A percentile compares a stretch with the other conserved stretches of the same genome.
phyloP scores from a whole-genome alignment of 2,888 invertebrate species.

The Euspilapteryx auroguttella region DNA sequence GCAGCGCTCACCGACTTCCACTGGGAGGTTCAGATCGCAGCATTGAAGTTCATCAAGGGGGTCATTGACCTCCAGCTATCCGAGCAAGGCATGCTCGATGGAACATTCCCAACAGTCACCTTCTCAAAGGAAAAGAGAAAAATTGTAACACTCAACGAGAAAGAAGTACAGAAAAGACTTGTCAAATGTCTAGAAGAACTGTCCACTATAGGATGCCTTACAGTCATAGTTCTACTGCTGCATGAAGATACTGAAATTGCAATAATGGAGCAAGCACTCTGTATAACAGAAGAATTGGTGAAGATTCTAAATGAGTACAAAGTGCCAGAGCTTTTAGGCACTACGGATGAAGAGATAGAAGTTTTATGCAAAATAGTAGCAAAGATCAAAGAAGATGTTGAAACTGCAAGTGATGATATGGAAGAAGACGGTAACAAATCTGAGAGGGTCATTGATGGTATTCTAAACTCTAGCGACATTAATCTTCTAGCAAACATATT shows the following conservation, averaged over 20 bases:
- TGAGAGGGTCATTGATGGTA: constrained; percentile 66
- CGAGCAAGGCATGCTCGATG: constrained; percentile 84
- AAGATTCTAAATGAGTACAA: constrained; percentile 60
- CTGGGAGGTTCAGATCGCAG: constrained; percentile 79
- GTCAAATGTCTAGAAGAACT: constrained; percentile 68
- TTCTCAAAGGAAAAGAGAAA: constrained; percentile 79
- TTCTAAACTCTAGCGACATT: constrained; percentile 64
- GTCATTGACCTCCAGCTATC: constrained; percentile 66
- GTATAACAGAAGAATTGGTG: constrained; percentile 53
- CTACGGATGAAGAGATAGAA: constrained; percentile 12
- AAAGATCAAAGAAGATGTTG: constrained; percentile 19
- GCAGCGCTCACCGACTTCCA: constrained; percentile 73
- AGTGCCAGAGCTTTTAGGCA: constrained; percentile 28
- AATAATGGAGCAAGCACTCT: constrained; percentile 65
- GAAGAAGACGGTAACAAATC: constrained; percentile 13
- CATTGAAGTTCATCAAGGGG: constrained; percentile 72
- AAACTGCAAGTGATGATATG: constrained; percentile 10
- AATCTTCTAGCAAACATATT: constrained; percentile 65
- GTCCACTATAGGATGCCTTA: constrained; percentile 69
- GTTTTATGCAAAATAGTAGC: constrained; percentile 19
- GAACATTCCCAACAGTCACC: constrained; percentile 75
- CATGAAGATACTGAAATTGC: constrained; percentile 72
- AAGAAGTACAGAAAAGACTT: constrained; percentile 67
- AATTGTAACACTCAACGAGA: constrained; percentile 71
- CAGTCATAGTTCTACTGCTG: constrained; percentile 67